Evolutionary conservation across 2,888 invertebrate species (phyloP), one percentile per base, ranked within the genome.

Genomic region (Tyria jacobaeae): DNA sequence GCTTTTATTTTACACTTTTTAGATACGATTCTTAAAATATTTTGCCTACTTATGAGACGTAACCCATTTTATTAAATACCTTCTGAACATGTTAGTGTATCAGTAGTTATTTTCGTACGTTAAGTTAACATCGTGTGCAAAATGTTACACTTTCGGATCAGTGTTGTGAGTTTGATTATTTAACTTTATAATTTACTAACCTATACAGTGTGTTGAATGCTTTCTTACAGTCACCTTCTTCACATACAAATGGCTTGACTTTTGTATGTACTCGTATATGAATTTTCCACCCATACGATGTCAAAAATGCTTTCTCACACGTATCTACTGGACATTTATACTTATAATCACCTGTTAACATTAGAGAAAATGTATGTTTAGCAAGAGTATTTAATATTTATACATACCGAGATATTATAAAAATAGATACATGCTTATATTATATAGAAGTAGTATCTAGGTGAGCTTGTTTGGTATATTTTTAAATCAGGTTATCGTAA

Each of bases 261-360:
- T 97, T 97, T 2, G 97, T 97, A 87, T 98, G 98, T 55, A 97
- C 97, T 70, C 97, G 94, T 70, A 97, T 95, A 88, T 98, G 98
- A 78, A 97, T 97, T 90, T 97, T 97, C 62, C 97, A 91, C 88
- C 97, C 97, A 90, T 97, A 97, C 6, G 97, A 97, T n/a, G 97
- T 97, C 60, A 97, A 92, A 89, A 98, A 98, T 57, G 97, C 96
- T 90, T 97, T 97, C 55, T 96, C 96, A 89, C 97, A 98, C 70
- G 95, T 95, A 44, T 95, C 95, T 81, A 97, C 96, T 34, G 95
- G 94, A 84, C 97, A 98, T 86, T 96, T 96, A 89, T 97, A 97
- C 75, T 96, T 95, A 89, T 96, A 97, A 89, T 98, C 97, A 71
- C 97, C 97, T 97, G 91, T 57, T n/a, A 27, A 60, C 31, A 52